Evolutionary conservation across 2,888 invertebrate species (phyloP).

Genomic region (Pharmacophagus antenor): DNA sequence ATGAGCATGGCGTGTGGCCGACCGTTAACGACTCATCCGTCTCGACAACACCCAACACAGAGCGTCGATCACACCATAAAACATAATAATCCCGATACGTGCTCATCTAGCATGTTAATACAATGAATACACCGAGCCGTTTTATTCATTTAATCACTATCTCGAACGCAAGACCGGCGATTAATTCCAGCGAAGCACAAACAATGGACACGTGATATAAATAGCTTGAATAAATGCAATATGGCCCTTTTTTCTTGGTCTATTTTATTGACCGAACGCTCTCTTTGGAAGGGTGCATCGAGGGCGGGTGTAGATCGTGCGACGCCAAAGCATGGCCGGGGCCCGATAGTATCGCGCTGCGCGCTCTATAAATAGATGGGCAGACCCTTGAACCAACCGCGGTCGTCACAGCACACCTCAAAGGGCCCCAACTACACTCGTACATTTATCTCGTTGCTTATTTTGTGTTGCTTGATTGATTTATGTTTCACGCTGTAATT

Average conservation of each 20-base stretch:
- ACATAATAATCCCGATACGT: constrained; percentile 44
- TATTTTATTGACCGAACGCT: constrained; percentile 71
- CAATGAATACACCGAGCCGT: constrained; percentile 47
- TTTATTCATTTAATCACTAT: constrained; percentile 60
- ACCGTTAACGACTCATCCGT: constrained; percentile 37
- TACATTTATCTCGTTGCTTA: constrained; percentile 36
- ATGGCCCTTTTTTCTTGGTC: constrained; percentile 65
- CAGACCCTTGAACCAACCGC: constrained; percentile 77
- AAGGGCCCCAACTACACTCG: constrained; percentile 48
- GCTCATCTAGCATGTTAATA: constrained; percentile 46
- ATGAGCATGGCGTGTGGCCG: constrained; percentile 65
- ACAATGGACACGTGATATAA: constrained; percentile 77
- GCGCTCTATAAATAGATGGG: constrained; percentile 74
- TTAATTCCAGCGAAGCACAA: constrained; percentile 65
- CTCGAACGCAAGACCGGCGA: constrained; percentile 50
- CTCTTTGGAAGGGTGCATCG: constrained; percentile 66
- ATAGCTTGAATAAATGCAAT: constrained; percentile 74
- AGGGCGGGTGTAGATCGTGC: constrained; percentile 69
- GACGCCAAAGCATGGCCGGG: constrained; percentile 57
- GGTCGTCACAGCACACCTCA: constrained; percentile 60
- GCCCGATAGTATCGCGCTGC: constrained; percentile 70
- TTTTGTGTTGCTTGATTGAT: constrained; percentile 31
- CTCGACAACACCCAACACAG: constrained; percentile 50
- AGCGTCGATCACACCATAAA: constrained; percentile 47
- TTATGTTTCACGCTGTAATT: constrained; percentile 23